Percentiles rank a stretch among this genome's conserved stretches.
These are phyloP conservation scores for Piezodorus guildinii DNA, from an alignment of 1,140 invertebrate species.

Conservation along the genomic window DNA sequence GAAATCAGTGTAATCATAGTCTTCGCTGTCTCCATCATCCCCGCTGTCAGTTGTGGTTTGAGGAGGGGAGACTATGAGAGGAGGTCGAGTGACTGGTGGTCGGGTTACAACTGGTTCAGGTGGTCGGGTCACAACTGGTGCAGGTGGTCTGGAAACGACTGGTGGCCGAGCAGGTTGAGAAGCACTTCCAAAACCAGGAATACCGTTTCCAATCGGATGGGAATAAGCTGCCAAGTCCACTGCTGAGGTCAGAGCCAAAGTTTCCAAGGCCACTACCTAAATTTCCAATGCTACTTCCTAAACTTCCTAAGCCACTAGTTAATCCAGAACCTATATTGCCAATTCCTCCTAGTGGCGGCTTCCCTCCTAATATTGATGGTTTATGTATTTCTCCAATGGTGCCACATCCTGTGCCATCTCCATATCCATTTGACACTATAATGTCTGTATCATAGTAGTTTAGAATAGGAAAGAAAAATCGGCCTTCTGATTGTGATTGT, in stretches of 20 bases:
- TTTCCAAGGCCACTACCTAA: background rate
- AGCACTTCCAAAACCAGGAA: background rate
- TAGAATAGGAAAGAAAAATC: background rate
- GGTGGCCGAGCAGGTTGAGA: too few relatives aligned
- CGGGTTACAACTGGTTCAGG: background rate
- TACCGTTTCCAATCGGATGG: background rate
- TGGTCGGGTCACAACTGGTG: background rate
- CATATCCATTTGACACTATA: background rate
- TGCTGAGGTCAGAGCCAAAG: background rate
- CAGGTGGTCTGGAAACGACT: background rate
- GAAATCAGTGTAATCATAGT: conserved; percentile 8
- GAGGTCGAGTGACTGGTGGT: background rate
- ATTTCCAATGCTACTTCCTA: background rate
- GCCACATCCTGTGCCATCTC: background rate
- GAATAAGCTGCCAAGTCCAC: background rate
- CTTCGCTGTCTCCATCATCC: background rate
- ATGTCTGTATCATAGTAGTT: background rate
- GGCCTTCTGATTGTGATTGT: background rate
- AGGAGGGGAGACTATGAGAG: background rate
- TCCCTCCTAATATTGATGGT: too few relatives aligned
- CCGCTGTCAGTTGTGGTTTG: background rate
- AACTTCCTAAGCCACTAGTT: background rate
- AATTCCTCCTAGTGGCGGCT: background rate
- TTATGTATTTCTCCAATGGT: background rate
- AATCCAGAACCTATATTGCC: background rate